phyloP scores from a whole-genome alignment of 2,888 invertebrate genomes.

The Euphydryas editha region DNA sequence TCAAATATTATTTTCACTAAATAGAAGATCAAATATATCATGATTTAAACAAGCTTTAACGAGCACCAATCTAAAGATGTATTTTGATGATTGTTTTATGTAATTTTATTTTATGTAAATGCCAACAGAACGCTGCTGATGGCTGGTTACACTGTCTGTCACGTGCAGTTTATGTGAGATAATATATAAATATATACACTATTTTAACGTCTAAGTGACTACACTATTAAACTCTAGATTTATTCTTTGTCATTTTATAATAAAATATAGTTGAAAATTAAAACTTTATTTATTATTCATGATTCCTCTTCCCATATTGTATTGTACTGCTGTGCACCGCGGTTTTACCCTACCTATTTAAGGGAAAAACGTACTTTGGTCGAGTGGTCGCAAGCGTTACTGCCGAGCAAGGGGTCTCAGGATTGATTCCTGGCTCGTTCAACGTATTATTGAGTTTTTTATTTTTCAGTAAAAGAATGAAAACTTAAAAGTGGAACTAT shows the following conservation, averaged over 20 bases:
- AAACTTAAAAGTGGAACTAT: no score
- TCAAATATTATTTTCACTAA: constrained; percentile 62
- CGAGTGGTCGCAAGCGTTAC: no score
- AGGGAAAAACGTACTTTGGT: no score
- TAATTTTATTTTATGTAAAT: constrained; percentile 64
- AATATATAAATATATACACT: constrained; percentile 72
- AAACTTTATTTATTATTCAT: constrained; percentile 23
- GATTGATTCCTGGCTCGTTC: no score
- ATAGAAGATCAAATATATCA: constrained; percentile 48
- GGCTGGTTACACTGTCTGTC: constrained; percentile 57
- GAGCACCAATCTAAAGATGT: constrained; percentile 63
- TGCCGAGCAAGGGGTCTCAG: no score
- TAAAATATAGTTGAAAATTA: constrained; percentile 84
- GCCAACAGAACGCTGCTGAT: constrained; percentile 49
- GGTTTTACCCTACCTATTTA: no score
- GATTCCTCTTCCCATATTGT: not conserved
- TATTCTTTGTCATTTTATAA: constrained; percentile 89
- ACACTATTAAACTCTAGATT: constrained; percentile 86
- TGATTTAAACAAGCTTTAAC: constrained; percentile 65
- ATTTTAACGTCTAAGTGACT: constrained; percentile 78
- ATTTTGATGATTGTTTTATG: constrained; percentile 68
- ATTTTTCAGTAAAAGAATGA: no score
- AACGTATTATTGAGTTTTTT: no score
- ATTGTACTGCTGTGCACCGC: no score
- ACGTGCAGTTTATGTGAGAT: constrained; percentile 70